These are phyloP conservation scores for Microcebus jonahi DNA, from an alignment of 2,113 vertebrate genomes.

Conservation along the genomic window DNA sequence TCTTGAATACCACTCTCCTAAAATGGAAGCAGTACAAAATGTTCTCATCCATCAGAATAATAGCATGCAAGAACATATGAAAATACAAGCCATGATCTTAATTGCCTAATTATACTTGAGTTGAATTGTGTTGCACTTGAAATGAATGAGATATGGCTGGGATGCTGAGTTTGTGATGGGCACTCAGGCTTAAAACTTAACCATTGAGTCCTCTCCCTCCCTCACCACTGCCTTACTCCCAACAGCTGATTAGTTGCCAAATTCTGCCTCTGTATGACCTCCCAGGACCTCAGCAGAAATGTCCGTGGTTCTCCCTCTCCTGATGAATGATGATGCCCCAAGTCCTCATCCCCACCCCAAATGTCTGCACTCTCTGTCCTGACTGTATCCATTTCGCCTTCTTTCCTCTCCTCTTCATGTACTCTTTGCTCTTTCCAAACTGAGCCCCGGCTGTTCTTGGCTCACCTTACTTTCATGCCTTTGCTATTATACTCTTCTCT, in stretches of 20 bases:
- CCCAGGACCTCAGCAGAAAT: background rate
- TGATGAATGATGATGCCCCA: background rate
- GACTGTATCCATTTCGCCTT: background rate
- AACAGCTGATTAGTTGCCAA: background rate
- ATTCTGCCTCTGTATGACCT: background rate
- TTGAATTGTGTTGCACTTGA: background rate
- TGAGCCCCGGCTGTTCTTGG: background rate
- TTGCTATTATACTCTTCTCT: background rate
- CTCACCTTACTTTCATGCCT: background rate
- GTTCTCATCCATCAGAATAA: background rate
- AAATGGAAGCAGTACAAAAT: conserved; percentile 75
- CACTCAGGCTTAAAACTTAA: background rate
- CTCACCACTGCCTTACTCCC: background rate
- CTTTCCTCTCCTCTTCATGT: background rate
- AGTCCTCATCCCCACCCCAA: background rate
- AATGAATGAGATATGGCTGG: background rate
- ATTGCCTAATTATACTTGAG: conserved; percentile 7
- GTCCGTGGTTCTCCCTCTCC: background rate
- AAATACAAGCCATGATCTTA: background rate
- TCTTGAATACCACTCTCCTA: conserved; percentile 75
- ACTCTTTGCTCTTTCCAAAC: background rate
- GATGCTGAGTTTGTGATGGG: background rate
- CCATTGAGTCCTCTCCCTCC: background rate
- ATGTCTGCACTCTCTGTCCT: background rate
- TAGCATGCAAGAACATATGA: background rate